Evolutionary conservation across 1,140 invertebrate genomes (phyloP).

Genomic region (Plectrocnemia conspersa): DNA sequence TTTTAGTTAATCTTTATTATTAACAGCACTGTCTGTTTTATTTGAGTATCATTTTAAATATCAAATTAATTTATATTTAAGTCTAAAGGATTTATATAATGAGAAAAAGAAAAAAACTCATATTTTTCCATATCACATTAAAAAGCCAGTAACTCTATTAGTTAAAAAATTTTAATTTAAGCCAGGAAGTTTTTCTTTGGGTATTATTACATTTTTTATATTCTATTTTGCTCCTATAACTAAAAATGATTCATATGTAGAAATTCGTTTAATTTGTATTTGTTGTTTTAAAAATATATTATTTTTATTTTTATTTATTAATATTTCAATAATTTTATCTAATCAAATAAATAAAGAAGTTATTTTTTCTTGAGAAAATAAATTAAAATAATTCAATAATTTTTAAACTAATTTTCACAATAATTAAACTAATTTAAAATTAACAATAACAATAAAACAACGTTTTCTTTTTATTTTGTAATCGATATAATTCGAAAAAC

Average conservation of each 20-base stretch:
- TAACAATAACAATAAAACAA: constrained; percentile 1
- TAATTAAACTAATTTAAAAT: background rate
- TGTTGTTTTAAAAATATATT: background rate
- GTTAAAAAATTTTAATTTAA: no score
- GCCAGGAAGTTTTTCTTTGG: no score
- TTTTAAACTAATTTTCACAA: constrained; percentile 3
- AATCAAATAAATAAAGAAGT: background rate
- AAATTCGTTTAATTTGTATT: background rate
- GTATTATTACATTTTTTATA: background rate
- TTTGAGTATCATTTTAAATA: constrained; percentile 1
- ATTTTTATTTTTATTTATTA: background rate
- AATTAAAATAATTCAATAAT: constrained; percentile 4
- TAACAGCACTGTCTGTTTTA: background rate
- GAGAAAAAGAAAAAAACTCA: background rate
- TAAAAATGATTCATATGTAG: background rate
- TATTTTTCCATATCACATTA: no score
- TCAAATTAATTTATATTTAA: constrained; percentile 3
- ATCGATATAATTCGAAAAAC: no score
- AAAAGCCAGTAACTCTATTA: no score
- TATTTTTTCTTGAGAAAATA: background rate
- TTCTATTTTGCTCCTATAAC: background rate
- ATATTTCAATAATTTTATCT: background rate
- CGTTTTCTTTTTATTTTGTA: background rate
- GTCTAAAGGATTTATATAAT: background rate
- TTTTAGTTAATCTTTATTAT: background rate